Base-by-base conservation (phyloP, 2,797 vertebrate genomes). In the Helarctos malayanus region DNA sequence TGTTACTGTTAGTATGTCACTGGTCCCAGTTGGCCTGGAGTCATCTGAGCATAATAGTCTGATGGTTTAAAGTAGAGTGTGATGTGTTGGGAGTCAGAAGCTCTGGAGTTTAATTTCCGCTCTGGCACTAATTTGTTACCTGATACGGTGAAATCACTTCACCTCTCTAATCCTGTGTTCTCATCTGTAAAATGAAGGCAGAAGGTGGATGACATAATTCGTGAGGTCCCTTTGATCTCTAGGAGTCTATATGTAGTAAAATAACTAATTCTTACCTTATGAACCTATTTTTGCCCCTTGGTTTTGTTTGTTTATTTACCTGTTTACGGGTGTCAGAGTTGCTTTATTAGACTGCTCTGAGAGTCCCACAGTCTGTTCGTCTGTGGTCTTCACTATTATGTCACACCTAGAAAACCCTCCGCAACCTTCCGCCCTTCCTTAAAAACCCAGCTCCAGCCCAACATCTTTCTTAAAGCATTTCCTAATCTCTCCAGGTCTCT, bases 251-350 rank as follows among this genome's bases (percentile, higher is more conserved):
- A 23, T 83, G 29, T 56, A 76, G 23, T 21, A 92, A 91, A 52
- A 61, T 41, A 89, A 85, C 75, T 38, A 78, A 65, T 54, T 78
- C 89, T 69, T 73, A 88, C 32, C 11, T 73, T 76, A 59, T 71
- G 82, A 47, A 54, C 82, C 69, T 87, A 1, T 61, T 56, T 61
- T 73, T 68, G 29, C 41, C 27, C 56, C 35, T 41, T 90, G 54
- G 54, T 95, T 90, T 93, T 83, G 5, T n/a, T 89, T 87, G 32
- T 78, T 49, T 92, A 29, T 69, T 82, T 73, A 90, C n/a, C 41
- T 71, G 57, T 84, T n/a, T 45, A 79, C 69, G 1, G 38, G 32
- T 61, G 21, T 93, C 78, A 47, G 71, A 32, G 6, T 89, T 89
- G 68, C 61, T 82, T 86, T 56, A 65, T 79, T 73, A 86, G 52